Evolutionary conservation across 2,113 vertebrate genomes (phyloP).

Genomic region (Malaclemys terrapin): DNA sequence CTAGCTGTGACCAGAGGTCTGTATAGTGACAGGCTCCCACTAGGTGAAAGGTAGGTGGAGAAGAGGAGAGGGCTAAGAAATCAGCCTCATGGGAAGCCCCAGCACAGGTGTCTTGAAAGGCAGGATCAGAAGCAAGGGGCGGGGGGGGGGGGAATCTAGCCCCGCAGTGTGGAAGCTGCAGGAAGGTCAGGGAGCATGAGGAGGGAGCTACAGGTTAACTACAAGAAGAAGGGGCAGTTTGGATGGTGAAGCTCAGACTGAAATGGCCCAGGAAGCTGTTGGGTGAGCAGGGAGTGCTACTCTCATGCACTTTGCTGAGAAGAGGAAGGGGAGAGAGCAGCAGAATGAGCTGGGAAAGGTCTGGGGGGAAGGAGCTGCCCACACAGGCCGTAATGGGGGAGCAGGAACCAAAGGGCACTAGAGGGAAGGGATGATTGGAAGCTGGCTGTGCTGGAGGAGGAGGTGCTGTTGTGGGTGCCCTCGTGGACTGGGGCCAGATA

Average conservation of each 20-base stretch:
- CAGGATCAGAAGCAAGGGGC: not conserved
- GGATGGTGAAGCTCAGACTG: not conserved
- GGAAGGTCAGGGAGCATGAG: not conserved
- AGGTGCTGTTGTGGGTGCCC: not conserved
- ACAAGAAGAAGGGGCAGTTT: not conserved
- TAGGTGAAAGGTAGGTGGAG: not conserved
- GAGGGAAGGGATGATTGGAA: not conserved
- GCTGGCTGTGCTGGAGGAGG: not conserved
- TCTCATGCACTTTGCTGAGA: not conserved
- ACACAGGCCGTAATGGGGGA: not conserved
- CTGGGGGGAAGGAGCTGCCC: not conserved
- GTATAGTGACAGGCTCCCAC: not conserved
- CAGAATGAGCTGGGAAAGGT: not conserved
- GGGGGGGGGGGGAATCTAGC: not conserved
- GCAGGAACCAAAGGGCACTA: not conserved
- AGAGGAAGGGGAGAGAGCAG: not conserved
- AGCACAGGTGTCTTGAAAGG: not conserved
- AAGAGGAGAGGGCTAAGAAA: not conserved
- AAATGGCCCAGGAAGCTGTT: not conserved
- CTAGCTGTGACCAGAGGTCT: not conserved
- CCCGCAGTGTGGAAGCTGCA: not conserved
- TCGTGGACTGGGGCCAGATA: not conserved
- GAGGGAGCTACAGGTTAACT: not conserved
- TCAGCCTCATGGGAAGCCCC: not conserved
- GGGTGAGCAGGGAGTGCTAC: not conserved